A percentile compares a stretch with the other conserved stretches of the same genome.
phyloP scores from a whole-genome alignment of 1,140 invertebrate species.

The Dufourea novaeangliae region DNA sequence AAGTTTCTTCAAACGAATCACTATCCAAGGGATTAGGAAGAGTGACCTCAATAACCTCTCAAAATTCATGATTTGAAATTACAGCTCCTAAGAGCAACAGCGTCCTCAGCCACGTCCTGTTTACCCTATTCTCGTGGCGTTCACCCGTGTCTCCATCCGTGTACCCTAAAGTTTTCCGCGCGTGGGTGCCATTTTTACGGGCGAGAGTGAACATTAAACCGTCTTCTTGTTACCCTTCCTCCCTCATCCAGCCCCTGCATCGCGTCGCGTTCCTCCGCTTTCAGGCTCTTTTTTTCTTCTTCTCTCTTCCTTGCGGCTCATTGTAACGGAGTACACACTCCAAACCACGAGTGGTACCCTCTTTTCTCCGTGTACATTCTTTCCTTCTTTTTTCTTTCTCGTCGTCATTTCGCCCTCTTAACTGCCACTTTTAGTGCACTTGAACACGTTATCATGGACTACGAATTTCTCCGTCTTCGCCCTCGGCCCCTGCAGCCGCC shows the following conservation, averaged over 20 bases:
- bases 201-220: conserved; percentile 20
- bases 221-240: conserved; percentile 12
- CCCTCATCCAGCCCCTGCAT: background rate
- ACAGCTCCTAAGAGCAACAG: too few species aligned
- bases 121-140: too few species aligned
- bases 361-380: conserved; percentile 29
- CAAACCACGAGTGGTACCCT: conserved; percentile 32
- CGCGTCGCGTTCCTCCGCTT: background rate
- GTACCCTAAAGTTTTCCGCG: background rate
- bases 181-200: background rate
- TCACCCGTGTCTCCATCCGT: too few species aligned
- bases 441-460: background rate
- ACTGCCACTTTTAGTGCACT: background rate
- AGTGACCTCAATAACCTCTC: too few species aligned
- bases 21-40: too few species aligned
- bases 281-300: background rate
- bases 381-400: background rate
- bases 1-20: too few species aligned
- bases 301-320: conserved; percentile 13
- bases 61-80: too few species aligned
- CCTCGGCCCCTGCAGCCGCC: background rate
- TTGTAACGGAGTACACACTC: conserved; percentile 45
- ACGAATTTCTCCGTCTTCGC: background rate
- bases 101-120: too few species aligned
- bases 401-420: conserved; percentile 13